Percentiles rank a stretch among this genome's conserved stretches.
These are phyloP conservation scores for Cichlasoma orientale DNA, from an alignment of 2,797 vertebrate species.

Conservation along the genomic window DNA sequence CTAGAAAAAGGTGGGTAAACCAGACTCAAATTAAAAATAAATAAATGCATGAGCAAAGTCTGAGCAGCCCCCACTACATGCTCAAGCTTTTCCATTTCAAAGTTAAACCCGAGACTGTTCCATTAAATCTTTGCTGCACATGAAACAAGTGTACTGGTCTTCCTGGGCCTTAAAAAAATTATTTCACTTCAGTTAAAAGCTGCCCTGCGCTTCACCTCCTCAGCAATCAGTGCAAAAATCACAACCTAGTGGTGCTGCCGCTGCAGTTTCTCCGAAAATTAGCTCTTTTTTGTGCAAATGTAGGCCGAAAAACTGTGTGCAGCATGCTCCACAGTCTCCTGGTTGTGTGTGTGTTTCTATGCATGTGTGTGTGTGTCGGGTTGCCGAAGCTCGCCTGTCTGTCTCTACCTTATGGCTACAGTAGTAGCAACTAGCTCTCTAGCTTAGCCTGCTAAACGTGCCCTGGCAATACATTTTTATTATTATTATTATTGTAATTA, in stretches of 20 bases:
- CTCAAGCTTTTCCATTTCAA: not conserved
- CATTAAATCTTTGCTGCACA: not conserved
- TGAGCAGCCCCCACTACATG: not conserved
- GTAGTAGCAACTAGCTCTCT: constrained; percentile 74
- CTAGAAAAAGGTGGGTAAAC: not conserved
- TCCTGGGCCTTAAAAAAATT: not conserved
- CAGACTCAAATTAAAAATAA: not conserved
- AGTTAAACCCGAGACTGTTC: not conserved
- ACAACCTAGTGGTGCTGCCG: not conserved
- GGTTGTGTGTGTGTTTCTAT: constrained; percentile 8
- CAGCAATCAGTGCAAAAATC: not conserved
- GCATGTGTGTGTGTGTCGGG: constrained; percentile 6
- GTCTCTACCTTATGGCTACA: constrained; percentile 67
- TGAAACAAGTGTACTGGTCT: not conserved
- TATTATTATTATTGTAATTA: not conserved
- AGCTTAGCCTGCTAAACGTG: constrained; percentile 78
- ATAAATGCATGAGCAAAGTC: not conserved
- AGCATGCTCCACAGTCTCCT: constrained; percentile 39
- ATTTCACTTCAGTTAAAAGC: not conserved
- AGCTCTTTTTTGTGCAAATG: constrained; percentile 34
- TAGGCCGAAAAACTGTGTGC: constrained; percentile 41
- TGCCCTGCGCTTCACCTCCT: constrained; percentile 13
- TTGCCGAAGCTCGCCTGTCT: constrained; percentile 31
- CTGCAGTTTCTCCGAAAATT: constrained; percentile 24
- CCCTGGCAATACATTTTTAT: constrained; percentile 36